Conservation (phyloP, 2,888 invertebrate species). For the Cephus pulcher region DNA sequence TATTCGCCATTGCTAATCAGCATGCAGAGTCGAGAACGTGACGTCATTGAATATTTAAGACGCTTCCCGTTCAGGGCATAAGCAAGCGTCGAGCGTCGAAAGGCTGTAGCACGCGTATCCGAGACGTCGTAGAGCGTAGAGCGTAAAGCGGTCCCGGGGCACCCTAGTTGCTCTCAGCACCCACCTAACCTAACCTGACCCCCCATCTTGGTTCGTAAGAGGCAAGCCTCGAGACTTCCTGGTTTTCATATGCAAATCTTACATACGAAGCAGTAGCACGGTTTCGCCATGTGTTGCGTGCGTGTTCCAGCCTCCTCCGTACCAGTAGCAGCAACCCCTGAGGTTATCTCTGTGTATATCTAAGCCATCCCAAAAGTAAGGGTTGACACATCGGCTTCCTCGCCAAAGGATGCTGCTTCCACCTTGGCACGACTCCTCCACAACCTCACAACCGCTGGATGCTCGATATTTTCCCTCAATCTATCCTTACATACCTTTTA, state of each 20-base stretch:
- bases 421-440: no score
- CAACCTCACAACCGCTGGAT: no score
- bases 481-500: no score
- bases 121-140: no score
- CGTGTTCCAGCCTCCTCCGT: constrained; percentile 22
- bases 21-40: constrained; percentile 61
- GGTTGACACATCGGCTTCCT: constrained; percentile 2
- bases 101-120: no score
- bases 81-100: no score
- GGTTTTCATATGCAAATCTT: constrained; percentile 64
- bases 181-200: constrained; percentile 44
- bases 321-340: no score
- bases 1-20: constrained; percentile 60
- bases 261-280: constrained; percentile 41
- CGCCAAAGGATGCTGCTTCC: not conserved
- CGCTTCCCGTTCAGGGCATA: constrained; percentile 21
- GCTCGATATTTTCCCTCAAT: no score
- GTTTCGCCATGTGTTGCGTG: constrained; percentile 42
- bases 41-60: constrained; percentile 65
- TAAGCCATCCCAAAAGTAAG: not conserved
- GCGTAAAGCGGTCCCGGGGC: constrained; percentile 29
- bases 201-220: constrained; percentile 55
- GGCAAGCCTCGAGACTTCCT: constrained; percentile 58
- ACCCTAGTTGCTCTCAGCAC: constrained; percentile 38
- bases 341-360: no score